A percentile compares a stretch with the other conserved stretches of the same genome.
These are phyloP conservation scores for Orussus abietinus DNA, from an alignment of 1,140 invertebrate species.

Conservation along the genomic window DNA sequence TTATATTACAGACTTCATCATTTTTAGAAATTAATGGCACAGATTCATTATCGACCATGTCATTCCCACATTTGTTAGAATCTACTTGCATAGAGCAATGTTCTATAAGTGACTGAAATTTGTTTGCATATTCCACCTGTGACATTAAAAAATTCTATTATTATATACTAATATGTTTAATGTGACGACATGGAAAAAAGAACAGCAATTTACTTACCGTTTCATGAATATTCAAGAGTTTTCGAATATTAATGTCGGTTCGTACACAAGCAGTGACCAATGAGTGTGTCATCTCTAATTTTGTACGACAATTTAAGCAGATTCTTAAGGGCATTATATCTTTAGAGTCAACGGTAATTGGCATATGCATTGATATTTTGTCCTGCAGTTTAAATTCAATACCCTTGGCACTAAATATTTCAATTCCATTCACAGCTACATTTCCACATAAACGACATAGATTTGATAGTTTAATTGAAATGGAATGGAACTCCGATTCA, in stretches of 20 bases:
- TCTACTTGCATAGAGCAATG: conserved; percentile 19
- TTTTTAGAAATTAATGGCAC: background rate
- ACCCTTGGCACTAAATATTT: conserved; percentile 29
- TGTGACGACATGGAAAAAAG: conserved; percentile 4
- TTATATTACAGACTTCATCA: background rate
- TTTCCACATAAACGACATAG: conserved; percentile 19
- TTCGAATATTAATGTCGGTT: conserved; percentile 35
- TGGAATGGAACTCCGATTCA: conserved; percentile 4
- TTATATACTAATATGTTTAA: conserved; percentile 10
- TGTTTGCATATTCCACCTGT: conserved; percentile 28
- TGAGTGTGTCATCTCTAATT: conserved; percentile 33
- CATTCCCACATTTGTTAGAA: conserved; percentile 14
- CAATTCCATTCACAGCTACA: conserved; percentile 20
- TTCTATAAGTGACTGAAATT: conserved; percentile 23
- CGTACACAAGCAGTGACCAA: conserved; percentile 28
- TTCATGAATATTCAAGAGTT: conserved; percentile 29
- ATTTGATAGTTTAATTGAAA: conserved; percentile 10
- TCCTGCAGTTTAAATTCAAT: conserved; percentile 26
- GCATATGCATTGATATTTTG: conserved; percentile 34
- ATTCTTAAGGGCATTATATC: conserved; percentile 33
- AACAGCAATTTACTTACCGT: conserved; percentile 25
- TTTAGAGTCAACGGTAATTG: conserved; percentile 24
- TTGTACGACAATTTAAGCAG: conserved; percentile 33
- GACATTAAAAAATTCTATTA: no score
- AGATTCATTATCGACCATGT: background rate